Conservation (phyloP, 1,140 invertebrate genomes). For the Aricia agestis region DNA sequence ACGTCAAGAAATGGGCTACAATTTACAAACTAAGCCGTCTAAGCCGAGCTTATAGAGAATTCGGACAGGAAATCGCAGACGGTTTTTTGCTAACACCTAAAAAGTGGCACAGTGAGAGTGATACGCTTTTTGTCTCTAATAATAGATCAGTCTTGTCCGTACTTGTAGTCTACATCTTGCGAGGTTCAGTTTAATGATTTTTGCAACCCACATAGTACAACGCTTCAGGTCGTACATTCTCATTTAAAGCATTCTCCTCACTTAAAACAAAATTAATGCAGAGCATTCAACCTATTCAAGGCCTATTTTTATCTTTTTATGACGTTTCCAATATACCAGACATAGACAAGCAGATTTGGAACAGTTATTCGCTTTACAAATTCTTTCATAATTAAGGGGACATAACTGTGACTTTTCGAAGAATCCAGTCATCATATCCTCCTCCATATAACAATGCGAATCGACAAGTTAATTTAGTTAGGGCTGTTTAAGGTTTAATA, state of each 20-base stretch:
- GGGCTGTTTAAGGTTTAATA: slow-evolving; percentile 20
- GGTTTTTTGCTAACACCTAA: slow-evolving; percentile 46
- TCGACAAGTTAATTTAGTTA: slow-evolving; percentile 18
- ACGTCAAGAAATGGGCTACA: slow-evolving; percentile 24
- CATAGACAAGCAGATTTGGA: too few species aligned
- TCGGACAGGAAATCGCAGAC: slow-evolving; percentile 56
- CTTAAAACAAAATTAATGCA: too few species aligned
- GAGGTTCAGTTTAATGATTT: background rate
- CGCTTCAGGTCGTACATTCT: background rate
- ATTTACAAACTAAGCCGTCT: slow-evolving; percentile 49
- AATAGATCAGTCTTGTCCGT: slow-evolving; percentile 13
- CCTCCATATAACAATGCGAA: background rate
- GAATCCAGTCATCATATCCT: background rate
- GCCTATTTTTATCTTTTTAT: too few species aligned
- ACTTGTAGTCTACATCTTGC: background rate
- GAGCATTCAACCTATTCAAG: too few species aligned
- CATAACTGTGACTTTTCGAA: too few species aligned
- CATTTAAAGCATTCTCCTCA: too few species aligned
- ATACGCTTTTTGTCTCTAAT: slow-evolving; percentile 35
- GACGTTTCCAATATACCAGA: too few species aligned
- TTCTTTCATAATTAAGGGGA: too few species aligned
- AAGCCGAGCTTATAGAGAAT: slow-evolving; percentile 38
- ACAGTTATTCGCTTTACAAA: too few species aligned
- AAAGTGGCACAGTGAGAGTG: slow-evolving; percentile 52
- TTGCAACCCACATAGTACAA: background rate